A percentile compares a stretch with the other conserved stretches of the same genome.
phyloP scores from a whole-genome alignment of 2,113 vertebrate genomes.

The Baryphthengus martii region DNA sequence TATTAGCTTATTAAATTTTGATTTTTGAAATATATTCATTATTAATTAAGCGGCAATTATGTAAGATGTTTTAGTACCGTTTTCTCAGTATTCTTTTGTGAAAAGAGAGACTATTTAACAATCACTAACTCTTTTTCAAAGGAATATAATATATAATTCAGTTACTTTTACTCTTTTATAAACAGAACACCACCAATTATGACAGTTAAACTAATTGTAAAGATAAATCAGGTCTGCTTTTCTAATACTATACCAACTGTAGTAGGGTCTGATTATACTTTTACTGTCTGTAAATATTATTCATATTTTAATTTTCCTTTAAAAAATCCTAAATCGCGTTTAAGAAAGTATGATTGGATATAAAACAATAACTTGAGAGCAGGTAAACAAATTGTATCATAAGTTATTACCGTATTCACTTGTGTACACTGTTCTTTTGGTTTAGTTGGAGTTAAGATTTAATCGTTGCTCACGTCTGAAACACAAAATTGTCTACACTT shows the following conservation, averaged over 20 bases:
- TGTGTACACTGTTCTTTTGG: background rate
- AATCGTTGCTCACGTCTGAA: background rate
- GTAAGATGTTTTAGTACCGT: background rate
- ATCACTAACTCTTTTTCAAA: background rate
- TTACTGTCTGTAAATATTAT: background rate
- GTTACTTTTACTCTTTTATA: background rate
- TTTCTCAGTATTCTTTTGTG: background rate
- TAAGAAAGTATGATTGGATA: background rate
- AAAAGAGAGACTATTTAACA: background rate
- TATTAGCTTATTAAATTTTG: conserved; percentile 46
- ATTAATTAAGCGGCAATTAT: conserved; percentile 35
- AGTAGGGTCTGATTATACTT: background rate
- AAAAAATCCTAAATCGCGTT: background rate
- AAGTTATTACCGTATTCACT: background rate
- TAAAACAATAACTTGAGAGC: background rate
- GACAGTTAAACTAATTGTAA: background rate
- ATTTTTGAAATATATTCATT: conserved; percentile 38
- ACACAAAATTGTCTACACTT: background rate
- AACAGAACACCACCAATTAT: background rate
- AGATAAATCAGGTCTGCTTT: background rate
- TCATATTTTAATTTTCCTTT: background rate
- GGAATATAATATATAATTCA: background rate
- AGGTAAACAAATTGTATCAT: background rate
- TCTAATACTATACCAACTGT: background rate
- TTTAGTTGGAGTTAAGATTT: background rate